Conservation (phyloP, 2,888 invertebrate genomes). For the Dasysyrphus tricinctus region DNA sequence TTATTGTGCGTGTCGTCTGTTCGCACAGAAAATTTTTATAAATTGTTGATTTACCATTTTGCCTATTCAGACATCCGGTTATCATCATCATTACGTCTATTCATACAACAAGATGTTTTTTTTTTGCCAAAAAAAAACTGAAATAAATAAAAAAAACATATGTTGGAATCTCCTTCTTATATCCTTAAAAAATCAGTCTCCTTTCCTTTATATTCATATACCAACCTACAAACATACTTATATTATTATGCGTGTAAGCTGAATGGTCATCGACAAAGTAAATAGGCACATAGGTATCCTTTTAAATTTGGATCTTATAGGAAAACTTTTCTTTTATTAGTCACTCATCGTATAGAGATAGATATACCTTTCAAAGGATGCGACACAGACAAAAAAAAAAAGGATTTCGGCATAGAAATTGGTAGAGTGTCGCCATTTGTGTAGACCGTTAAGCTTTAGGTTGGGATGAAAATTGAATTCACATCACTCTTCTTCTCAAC, state of each 20-base stretch:
- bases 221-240: neutral
- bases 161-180: constrained; percentile 17
- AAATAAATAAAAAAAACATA: constrained; percentile 12
- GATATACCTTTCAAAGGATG: constrained; percentile 6
- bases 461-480: constrained; percentile 63
- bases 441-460: constrained; percentile 39
- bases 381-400: constrained; percentile 1
- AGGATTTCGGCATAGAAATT: constrained; percentile 16
- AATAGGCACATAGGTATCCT: neutral
- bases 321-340: constrained; percentile 27
- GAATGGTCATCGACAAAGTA: constrained; percentile 28
- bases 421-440: constrained; percentile 27
- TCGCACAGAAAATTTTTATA: constrained; percentile 64
- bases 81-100: constrained; percentile 30
- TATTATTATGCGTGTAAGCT: constrained; percentile 26
- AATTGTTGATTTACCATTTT: constrained; percentile 69
- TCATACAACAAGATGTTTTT: constrained; percentile 45
- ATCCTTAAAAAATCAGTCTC: constrained; percentile 21
- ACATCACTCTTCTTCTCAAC: constrained; percentile 23
- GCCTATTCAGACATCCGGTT: constrained; percentile 53
- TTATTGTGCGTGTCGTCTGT: constrained; percentile 47
- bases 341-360: neutral
- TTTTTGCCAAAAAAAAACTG: neutral
- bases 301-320: constrained; percentile 18
- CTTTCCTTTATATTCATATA: constrained; percentile 15